A percentile compares a stretch with the other conserved stretches of the same genome.
Evolutionary conservation across 1,140 invertebrate genomes (phyloP).

Genomic region (Penaeus vannamei): DNA sequence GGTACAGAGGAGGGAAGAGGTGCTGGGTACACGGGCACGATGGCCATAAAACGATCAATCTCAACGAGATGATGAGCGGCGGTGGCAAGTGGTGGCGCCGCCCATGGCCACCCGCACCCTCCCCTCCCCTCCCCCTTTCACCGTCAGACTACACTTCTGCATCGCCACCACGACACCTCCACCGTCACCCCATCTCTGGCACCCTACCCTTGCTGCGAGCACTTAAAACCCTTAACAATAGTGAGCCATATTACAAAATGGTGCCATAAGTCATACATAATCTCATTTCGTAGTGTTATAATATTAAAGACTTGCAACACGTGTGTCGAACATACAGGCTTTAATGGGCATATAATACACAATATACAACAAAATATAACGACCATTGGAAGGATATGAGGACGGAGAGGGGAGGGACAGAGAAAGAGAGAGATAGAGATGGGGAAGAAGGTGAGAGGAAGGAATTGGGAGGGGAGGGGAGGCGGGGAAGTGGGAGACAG

Average conservation of each 20-base stretch:
- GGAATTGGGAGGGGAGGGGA: not conserved
- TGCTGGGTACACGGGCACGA: not conserved
- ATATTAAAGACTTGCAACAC: too few relatives aligned
- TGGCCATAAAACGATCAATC: constrained; percentile 39
- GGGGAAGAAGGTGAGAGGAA: not conserved
- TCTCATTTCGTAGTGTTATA: too few relatives aligned
- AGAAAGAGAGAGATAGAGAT: not conserved
- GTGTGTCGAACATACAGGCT: too few relatives aligned
- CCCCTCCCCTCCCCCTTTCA: not conserved
- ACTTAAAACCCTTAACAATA: too few relatives aligned
- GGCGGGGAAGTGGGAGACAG: not conserved
- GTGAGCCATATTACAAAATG: too few relatives aligned
- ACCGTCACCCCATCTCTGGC: too few relatives aligned
- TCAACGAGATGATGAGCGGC: constrained; percentile 41
- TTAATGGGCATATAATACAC: too few relatives aligned
- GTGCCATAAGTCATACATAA: too few relatives aligned
- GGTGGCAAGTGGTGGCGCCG: constrained; percentile 4
- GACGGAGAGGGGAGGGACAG: constrained; percentile 3
- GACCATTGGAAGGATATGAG: not conserved
- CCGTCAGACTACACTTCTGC: not conserved
- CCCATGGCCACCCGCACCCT: not conserved
- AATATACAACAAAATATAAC: too few relatives aligned
- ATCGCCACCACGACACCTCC: not conserved
- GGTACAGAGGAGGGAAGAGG: not conserved
- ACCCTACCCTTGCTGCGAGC: too few relatives aligned